phyloP scores from a whole-genome alignment of 2,797 vertebrate genomes.

The Sebastes hubbsi region DNA sequence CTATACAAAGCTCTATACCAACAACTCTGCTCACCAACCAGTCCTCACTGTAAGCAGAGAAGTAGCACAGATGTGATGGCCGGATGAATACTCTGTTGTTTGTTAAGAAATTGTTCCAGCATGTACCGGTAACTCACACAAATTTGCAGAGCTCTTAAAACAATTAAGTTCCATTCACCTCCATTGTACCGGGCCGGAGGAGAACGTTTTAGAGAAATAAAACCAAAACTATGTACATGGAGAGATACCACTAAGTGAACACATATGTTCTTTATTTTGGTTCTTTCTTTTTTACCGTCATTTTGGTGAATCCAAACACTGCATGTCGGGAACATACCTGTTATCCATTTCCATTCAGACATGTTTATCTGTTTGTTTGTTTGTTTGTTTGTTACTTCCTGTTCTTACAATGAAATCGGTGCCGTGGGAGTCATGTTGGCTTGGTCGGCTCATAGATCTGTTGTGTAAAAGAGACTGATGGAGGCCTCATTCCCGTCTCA shows the following conservation, averaged over 20 bases:
- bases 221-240: no score
- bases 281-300: background rate
- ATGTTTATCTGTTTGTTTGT: background rate
- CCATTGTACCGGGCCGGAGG: background rate
- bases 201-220: background rate
- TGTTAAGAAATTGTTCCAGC: background rate
- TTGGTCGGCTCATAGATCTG: background rate
- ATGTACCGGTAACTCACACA: no score
- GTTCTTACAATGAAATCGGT: background rate
- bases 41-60: background rate
- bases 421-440: background rate
- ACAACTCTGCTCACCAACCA: background rate
- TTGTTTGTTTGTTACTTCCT: background rate
- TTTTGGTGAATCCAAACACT: background rate
- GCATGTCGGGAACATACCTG: background rate
- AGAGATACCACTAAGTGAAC: no score
- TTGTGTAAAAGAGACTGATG: conserved; percentile 25
- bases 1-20: background rate
- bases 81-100: background rate
- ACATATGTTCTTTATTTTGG: no score
- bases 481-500: conserved; percentile 31
- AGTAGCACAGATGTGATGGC: background rate
- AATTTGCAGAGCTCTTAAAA: background rate
- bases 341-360: background rate
- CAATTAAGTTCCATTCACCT: background rate